Evolutionary conservation across 2,113 vertebrate genomes (phyloP), one percentile per base, ranked within the genome.

Genomic region (Poecile atricapillus): DNA sequence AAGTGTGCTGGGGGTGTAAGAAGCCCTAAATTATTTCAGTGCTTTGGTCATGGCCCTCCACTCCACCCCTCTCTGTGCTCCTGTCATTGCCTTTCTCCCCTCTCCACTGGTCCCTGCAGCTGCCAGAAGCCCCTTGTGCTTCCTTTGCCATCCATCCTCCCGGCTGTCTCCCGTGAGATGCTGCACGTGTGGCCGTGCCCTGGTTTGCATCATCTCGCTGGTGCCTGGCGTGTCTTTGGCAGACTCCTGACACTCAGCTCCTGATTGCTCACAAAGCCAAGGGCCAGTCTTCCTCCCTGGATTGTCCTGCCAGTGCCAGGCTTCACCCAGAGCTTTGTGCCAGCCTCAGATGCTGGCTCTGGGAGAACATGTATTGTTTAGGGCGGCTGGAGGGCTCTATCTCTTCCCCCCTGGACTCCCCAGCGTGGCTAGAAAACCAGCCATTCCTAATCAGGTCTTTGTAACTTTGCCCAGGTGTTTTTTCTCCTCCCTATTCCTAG

Each of bases 161-260:
- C 0, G 0, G n/a, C 65, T 86, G 63, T 44, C 43, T 67, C 64
- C 74, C 0, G 1, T 2, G 6, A 67, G 69, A 52, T 28, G 52
- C 80, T 81, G 50, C 0, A 0, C 0, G 0, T 87, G 84, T 63
- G 69, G 52, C 69, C 5, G 0, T 70, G 65, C 44, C 60, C 60
- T 87, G 56, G 20, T 55, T 80, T 92, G 35, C 35, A 87, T 86
- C 83, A 63, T 28, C 50, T 12, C 49, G 33, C 56, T 62, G 68
- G 12, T 58, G 22, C 53, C 63, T 88, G 55, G 10, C 1, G 1
- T 80, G 64, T 59, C 24, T 78, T 78, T 3, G 4, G 39, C 56
- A 53, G 47, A 31, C 22, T 65, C 37, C 43, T 73, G 73, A 21
- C 50, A 27, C 1, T 0, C 43, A 70, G 60, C n/a, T 87, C 46